Evolutionary conservation across 2,113 vertebrate species (phyloP).

Genomic region (Cichladusa arquata): DNA sequence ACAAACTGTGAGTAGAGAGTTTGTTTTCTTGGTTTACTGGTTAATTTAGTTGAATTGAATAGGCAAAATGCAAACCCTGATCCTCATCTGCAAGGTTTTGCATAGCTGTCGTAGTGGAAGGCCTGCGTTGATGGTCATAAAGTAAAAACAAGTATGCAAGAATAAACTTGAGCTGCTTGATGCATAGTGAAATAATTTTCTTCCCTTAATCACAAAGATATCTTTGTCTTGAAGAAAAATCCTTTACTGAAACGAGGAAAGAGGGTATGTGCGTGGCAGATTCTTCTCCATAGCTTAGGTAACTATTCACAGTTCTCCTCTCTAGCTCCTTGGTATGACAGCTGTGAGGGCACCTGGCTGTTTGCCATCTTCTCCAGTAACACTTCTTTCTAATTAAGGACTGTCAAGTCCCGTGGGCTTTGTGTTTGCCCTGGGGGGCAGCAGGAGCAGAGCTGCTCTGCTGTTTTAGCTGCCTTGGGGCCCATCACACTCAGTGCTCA

Average conservation of each 20-base stretch:
- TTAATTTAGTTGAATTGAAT: neutral
- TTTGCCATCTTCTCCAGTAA: neutral
- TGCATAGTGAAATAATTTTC: neutral
- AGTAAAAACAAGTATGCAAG: neutral
- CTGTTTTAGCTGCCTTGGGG: neutral
- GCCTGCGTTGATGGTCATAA: neutral
- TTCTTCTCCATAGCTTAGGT: neutral
- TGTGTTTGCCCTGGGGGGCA: neutral
- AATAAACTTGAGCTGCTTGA: neutral
- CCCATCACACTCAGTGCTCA: fast-evolving
- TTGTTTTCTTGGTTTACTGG: neutral
- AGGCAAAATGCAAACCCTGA: neutral
- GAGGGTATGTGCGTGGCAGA: neutral
- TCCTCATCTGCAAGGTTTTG: neutral
- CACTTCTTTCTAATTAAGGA: neutral
- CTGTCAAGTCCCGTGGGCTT: neutral
- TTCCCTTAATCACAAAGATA: neutral
- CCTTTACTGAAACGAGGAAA: neutral
- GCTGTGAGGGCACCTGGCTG: neutral
- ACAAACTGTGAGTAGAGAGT: neutral
- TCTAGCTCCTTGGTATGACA: neutral
- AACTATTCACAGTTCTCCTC: neutral
- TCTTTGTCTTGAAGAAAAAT: neutral
- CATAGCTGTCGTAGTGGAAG: neutral
- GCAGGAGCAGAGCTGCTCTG: neutral